Evolutionary conservation across 2,113 vertebrate genomes (phyloP).

Genomic region (Xiphophorus hellerii): DNA sequence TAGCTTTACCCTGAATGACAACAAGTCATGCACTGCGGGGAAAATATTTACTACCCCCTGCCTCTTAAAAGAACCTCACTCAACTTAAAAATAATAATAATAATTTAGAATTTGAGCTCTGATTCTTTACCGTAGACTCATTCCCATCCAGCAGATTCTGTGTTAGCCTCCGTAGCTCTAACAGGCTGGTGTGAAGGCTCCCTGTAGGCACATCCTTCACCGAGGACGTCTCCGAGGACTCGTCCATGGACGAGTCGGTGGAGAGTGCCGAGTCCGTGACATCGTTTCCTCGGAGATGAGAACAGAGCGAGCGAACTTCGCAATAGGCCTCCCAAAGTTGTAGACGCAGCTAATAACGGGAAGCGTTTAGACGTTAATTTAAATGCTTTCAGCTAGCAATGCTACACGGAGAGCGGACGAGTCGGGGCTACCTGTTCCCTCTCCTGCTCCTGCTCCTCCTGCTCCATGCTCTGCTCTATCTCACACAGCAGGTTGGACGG

Average conservation of each 20-base stretch:
- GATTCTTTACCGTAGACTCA: constrained; percentile 87
- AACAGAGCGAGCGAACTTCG: constrained; percentile 94
- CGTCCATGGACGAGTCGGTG: constrained; percentile 98
- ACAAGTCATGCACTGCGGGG: no score
- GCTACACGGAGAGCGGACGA: not conserved
- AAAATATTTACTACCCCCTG: no score
- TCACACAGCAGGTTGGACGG: constrained; percentile 92
- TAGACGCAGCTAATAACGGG: constrained; percentile 85
- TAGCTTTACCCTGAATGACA: no score
- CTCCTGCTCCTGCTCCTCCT: constrained; percentile 97
- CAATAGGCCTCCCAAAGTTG: constrained; percentile 98
- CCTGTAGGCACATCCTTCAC: constrained; percentile 94
- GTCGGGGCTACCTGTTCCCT: constrained; percentile 88
- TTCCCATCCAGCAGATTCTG: constrained; percentile 93
- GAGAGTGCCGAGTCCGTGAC: constrained; percentile 95
- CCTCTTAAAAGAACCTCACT: no score
- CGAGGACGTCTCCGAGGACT: constrained; percentile 96
- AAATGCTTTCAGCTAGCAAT: not conserved
- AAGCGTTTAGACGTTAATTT: not conserved
- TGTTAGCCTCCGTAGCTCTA: constrained; percentile 93
- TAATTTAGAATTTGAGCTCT: not conserved
- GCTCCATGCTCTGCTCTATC: constrained; percentile 99
- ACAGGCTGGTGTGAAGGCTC: constrained; percentile 90
- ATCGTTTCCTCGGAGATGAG: constrained; percentile 94
- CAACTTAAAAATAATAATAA: no score